Conservation (phyloP, 1,140 invertebrate species). For the Drosophila tropicalis region DNA sequence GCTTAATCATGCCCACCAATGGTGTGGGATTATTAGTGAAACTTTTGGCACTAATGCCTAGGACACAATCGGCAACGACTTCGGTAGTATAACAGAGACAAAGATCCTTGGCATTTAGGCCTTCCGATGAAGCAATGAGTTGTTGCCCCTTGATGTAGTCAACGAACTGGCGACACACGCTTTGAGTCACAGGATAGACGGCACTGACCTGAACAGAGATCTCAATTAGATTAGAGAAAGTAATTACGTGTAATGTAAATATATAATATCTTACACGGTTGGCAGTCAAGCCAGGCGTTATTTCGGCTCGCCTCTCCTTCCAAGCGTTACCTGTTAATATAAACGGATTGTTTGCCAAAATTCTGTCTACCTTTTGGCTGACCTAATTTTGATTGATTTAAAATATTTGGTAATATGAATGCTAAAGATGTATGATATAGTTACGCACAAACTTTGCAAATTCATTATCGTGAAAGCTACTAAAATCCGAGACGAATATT, state of each 20-base stretch:
- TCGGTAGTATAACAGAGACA: conserved; percentile 83
- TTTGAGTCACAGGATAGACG: conserved; percentile 60
- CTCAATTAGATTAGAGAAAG: neutral
- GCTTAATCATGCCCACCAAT: conserved; percentile 41
- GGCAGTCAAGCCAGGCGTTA: conserved; percentile 84
- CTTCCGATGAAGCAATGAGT: conserved; percentile 35
- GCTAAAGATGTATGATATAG: too few relatives aligned
- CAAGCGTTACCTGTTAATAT: conserved; percentile 83
- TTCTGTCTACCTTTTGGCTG: conserved; percentile 75
- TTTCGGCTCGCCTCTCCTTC: conserved; percentile 85
- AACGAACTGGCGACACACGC: conserved; percentile 46
- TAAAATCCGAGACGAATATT: conserved; percentile 83
- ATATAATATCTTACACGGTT: conserved; percentile 61
- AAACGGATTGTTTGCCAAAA: conserved; percentile 83
- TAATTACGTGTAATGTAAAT: neutral
- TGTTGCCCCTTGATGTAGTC: conserved; percentile 50
- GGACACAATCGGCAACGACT: conserved; percentile 83
- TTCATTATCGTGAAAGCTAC: conserved; percentile 79
- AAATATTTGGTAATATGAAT: neutral
- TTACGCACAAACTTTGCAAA: conserved; percentile 38
- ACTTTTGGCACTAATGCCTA: conserved; percentile 82
- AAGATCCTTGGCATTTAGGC: conserved; percentile 43
- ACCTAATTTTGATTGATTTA: neutral
- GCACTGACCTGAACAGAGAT: conserved; percentile 41
- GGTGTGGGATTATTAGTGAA: conserved; percentile 57